Conservation (phyloP, 30 jellyfish, hydroid and myxozoan species). For the Aurelia coerulea region DNA sequence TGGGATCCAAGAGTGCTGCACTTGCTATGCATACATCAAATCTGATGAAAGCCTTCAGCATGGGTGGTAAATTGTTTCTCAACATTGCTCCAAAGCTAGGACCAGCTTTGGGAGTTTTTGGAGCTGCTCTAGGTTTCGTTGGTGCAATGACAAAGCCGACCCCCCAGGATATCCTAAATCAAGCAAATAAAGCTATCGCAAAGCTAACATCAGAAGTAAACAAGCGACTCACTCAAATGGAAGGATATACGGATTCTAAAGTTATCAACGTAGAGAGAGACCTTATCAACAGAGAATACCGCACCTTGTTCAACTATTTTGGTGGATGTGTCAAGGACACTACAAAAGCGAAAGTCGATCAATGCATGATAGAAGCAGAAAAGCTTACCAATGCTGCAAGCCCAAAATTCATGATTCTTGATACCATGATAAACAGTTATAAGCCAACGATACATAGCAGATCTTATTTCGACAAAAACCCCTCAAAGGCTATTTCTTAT, state of each 20-base stretch:
- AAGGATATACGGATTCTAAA: constrained; percentile 29
- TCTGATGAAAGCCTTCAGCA: constrained; percentile 1
- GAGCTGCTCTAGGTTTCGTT: constrained; percentile 36
- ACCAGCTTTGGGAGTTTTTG: constrained; percentile 51
- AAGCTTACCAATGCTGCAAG: background rate
- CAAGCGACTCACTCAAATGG: constrained; percentile 23
- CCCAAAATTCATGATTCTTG: constrained; percentile 47
- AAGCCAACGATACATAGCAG: background rate
- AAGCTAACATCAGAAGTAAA: constrained; percentile 57
- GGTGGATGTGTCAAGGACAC: constrained; percentile 27
- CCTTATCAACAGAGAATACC: constrained; percentile 24
- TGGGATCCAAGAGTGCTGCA: background rate
- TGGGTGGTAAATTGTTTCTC: background rate
- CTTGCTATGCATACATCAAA: background rate
- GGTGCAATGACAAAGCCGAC: constrained; percentile 23
- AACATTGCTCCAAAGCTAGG: constrained; percentile 48
- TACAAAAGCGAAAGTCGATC: constrained; percentile 11
- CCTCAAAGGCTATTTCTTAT: constrained; percentile 15
- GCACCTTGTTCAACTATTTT: constrained; percentile 18
- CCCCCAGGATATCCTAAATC: constrained; percentile 24
- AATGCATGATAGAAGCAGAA: constrained; percentile 38
- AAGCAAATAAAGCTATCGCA: constrained; percentile 44
- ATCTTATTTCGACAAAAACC: constrained; percentile 8
- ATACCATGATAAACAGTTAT: background rate
- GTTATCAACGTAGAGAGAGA: constrained; percentile 37